Conservation (phyloP, 1,140 invertebrate genomes). For the Philotrypesis tridentata region DNA sequence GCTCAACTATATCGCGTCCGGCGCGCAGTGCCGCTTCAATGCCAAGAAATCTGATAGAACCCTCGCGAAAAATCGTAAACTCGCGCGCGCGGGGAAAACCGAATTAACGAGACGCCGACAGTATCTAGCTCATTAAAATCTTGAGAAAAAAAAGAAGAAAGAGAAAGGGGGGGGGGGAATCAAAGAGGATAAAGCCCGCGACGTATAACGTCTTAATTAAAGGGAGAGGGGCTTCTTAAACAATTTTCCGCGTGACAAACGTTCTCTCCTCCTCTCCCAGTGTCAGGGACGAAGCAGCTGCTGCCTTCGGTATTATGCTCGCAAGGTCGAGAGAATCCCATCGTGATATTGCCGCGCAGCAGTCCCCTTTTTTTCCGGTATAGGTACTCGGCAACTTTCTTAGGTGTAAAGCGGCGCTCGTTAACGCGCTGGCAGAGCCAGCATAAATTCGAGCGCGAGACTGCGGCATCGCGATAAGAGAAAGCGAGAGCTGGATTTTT, state of each 20-base stretch:
- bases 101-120: too few relatives aligned
- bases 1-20: too few relatives aligned
- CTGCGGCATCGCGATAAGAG: neutral
- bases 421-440: constrained; percentile 9
- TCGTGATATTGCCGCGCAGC: neutral
- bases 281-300: neutral
- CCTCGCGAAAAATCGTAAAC: too few relatives aligned
- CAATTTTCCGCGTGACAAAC: constrained; percentile 23
- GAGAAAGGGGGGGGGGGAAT: too few relatives aligned
- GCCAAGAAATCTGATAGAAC: too few relatives aligned
- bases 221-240: neutral
- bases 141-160: neutral
- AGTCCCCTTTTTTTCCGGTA: neutral
- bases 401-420: neutral
- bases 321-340: constrained; percentile 19
- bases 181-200: neutral
- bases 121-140: neutral
- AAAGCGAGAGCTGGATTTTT: neutral
- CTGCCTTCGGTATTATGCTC: neutral
- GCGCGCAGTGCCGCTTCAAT: too few relatives aligned
- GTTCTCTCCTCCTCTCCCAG: neutral
- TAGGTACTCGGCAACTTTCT: neutral
- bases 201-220: neutral
- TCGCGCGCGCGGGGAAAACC: too few relatives aligned
- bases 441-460: constrained; percentile 6